Evolutionary conservation across 2,797 vertebrate genomes (phyloP), one percentile per base, ranked within the genome.

Genomic region (Poecile montanus): DNA sequence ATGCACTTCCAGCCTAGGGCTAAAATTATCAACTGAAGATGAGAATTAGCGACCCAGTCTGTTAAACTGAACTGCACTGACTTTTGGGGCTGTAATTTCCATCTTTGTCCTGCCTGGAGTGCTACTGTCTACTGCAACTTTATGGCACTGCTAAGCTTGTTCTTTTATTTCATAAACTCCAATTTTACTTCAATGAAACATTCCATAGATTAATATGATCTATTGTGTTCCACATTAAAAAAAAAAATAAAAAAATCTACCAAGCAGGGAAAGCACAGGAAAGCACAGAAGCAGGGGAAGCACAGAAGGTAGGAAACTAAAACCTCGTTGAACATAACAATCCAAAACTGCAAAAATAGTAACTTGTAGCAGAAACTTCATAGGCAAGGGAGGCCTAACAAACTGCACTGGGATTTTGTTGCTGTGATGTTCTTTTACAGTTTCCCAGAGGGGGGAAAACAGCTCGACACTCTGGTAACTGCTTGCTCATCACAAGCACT

Each of bases 401-500:
- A 89, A 90, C 50, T 94, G 81, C 75, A 58, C 51, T 75, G 90
- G 93, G 95, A 93, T 80, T 95, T 48, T 91, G 70, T 71, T 95
- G 81, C 87, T 93, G 17, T 34, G n/a, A 93, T 78, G 72, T 72
- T 89, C 44, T 45, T 81, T 80, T 58, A 58, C 71, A 80, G 78
- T 23, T 93, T 96, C 88, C 80, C 88, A 87, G 74, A 87, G 85
- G 20, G 56, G 45, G 11, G 10, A 73, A 75, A 71, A 17, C 1
- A 0, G 63, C 50, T 91, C 2, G 1, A 50, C 0, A 4, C 57
- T 48, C 66, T 65, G 73, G 45, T 63, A 93, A 91, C 83, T 93
- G 95, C 95, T 91, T 94, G 94, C 71, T 94, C 90, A 94, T 91
- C 89, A 92, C 70, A 87, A 93, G 85, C 72, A 92, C 34, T 71